Base-by-base conservation (phyloP, 2,888 invertebrate genomes). In the Ferdinandea cuprea region DNA sequence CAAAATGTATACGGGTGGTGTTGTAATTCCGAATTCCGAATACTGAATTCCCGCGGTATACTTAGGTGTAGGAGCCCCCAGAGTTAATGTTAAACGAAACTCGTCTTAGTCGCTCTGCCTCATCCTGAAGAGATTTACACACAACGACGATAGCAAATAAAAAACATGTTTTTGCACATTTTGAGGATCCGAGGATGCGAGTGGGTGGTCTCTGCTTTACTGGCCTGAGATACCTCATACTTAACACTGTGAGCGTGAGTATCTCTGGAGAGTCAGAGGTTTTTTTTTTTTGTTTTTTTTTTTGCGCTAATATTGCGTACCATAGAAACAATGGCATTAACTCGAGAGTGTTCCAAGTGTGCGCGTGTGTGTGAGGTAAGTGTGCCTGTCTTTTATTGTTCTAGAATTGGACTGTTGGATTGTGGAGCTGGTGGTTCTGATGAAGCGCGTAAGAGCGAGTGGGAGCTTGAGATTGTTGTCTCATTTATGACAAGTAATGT, bases 401-500 rank as follows among this genome's bases (percentile, higher is more conserved):
- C 52, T 68, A 32, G 73, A 66, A 66, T 48, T 32, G 40, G 21
- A 50, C 25, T 56, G n/a, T n/a, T n/a, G n/a, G n/a, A n/a, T n/a
- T n/a, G n/a, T n/a, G 42, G 28, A 63, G 52, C 30, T 37, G 9
- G 40, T n/a, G 7, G 40, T 13, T 50, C 19, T 6, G 11, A 5
- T 37, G 7, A 25, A 11, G 48, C 13, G 11, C 19, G 25, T 3
- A 6, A 50, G 11, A 37, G 63, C 13, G 21, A 21, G 19, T n/a
- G 35, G 4, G 42, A 54, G 42, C 76, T 76, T 50, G 46, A 81
- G 77, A 77, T 71, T 71, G 77, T 71, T 81, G 81, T 77, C 71
- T 81, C 81, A 77, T 81, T 81, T 77, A 81, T 81, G 81, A 81
- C 77, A 77, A 65, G 59, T 77, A 65, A 76, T 71, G 65, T 81